Conservation (phyloP, 2,888 invertebrate genomes). For the Phengaris alcon region DNA sequence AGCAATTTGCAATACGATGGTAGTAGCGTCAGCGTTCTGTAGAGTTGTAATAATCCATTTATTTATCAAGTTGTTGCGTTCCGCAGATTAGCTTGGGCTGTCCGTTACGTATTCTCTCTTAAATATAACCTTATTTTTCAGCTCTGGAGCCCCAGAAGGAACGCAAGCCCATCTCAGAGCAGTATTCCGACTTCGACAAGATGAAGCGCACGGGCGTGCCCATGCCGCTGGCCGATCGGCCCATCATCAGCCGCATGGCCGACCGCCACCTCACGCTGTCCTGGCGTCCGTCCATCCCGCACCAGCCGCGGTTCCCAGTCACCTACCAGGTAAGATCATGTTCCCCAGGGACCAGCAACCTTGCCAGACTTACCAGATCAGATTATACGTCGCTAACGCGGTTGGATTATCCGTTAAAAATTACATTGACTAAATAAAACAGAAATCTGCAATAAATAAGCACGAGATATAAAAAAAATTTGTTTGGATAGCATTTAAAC, state of each 20-base stretch:
- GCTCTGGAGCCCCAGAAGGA: conserved; percentile 82
- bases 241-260: conserved; percentile 95
- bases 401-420: too few species aligned
- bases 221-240: conserved; percentile 91
- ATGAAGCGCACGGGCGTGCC: conserved; percentile 91
- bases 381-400: too few species aligned
- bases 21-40: too few species aligned
- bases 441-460: too few species aligned
- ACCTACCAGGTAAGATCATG: conserved; percentile 86
- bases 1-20: too few species aligned
- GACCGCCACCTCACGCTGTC: conserved; percentile 92
- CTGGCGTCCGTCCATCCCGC: conserved; percentile 96
- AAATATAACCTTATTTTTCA: conserved; percentile 44
- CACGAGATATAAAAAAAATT: too few species aligned
- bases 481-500: too few species aligned
- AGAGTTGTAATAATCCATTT: too few species aligned
- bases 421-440: too few species aligned
- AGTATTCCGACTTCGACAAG: conserved; percentile 91
- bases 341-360: not conserved
- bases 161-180: conserved; percentile 85
- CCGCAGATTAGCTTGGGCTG: too few species aligned
- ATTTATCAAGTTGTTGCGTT: too few species aligned
- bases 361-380: too few species aligned
- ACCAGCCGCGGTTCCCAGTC: conserved; percentile 91
- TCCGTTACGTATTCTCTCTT: not conserved